Evolutionary conservation across 1,140 invertebrate species (phyloP).

Genomic region (Drosophila setifemur): DNA sequence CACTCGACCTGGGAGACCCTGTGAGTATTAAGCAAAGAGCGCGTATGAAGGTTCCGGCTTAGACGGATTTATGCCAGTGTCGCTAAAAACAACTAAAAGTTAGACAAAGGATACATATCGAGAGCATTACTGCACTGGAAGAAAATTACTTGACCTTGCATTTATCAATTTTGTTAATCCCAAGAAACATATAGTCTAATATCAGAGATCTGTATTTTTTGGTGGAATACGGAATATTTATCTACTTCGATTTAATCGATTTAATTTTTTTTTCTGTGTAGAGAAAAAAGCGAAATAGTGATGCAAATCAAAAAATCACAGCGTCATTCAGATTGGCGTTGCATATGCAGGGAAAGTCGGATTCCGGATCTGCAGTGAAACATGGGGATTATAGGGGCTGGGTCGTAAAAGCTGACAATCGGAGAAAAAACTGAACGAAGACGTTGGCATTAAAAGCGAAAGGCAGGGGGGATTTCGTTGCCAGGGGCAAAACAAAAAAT

Average conservation of each 20-base stretch:
- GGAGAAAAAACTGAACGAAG: conserved; percentile 34
- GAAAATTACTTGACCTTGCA: not conserved
- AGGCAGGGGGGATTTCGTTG: not conserved
- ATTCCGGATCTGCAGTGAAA: conserved; percentile 6
- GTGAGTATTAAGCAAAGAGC: conserved; percentile 85
- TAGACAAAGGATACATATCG: not conserved
- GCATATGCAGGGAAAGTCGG: conserved; percentile 32
- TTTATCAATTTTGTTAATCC: no score
- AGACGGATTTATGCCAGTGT: not conserved
- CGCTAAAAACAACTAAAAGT: not conserved
- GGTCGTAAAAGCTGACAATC: conserved; percentile 46
- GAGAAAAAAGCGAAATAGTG: no score
- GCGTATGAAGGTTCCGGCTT: not conserved
- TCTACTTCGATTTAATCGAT: no score
- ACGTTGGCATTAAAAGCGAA: conserved; percentile 21
- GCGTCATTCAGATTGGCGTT: not conserved
- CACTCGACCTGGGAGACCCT: conserved; percentile 89
- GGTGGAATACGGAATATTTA: no score
- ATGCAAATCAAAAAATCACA: conserved; percentile 33
- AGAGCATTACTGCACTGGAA: not conserved
- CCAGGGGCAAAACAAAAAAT: not conserved
- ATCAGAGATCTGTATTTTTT: no score
- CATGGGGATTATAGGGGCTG: conserved; percentile 14
- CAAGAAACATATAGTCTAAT: no score
- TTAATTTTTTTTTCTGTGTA: no score